A percentile compares a stretch with the other conserved stretches of the same genome.
phyloP scores from a whole-genome alignment of 2,888 invertebrate species.

The Colletes collaris region DNA sequence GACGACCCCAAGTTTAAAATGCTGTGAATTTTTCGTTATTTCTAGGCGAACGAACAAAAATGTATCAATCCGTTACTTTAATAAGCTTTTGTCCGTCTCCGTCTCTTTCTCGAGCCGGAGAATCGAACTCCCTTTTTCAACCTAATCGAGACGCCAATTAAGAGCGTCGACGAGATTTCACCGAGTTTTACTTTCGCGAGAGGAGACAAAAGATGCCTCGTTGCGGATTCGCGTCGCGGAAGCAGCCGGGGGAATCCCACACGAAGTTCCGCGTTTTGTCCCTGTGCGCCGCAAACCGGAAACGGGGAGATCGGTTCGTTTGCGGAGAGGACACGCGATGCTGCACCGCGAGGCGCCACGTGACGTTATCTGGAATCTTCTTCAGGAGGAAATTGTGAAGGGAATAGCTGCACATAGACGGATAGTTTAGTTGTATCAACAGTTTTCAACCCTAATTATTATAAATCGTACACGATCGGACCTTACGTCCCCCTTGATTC shows the following conservation, averaged over 20 bases:
- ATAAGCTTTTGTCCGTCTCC: no score
- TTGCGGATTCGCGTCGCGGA: conserved; percentile 5
- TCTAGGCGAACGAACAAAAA: no score
- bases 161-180: conserved; percentile 26
- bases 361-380: no score
- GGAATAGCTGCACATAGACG: no score
- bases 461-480: no score
- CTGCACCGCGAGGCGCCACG: background rate
- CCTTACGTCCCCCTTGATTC: background rate
- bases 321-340: conserved; percentile 29
- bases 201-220: conserved; percentile 9
- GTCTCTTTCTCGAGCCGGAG: no score
- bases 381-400: no score
- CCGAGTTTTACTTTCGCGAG: conserved; percentile 25
- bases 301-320: conserved; percentile 25
- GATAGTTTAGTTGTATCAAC: no score
- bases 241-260: conserved; percentile 4
- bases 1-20: no score
- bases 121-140: background rate
- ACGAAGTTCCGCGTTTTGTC: conserved; percentile 12
- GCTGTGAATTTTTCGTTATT: no score
- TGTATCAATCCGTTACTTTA: no score
- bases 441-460: no score
- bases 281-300: background rate
- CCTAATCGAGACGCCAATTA: background rate